A percentile compares a stretch with the other conserved stretches of the same genome.
Conservation (phyloP, 2,113 vertebrate genomes). For the Taurulus bubalis region DNA sequence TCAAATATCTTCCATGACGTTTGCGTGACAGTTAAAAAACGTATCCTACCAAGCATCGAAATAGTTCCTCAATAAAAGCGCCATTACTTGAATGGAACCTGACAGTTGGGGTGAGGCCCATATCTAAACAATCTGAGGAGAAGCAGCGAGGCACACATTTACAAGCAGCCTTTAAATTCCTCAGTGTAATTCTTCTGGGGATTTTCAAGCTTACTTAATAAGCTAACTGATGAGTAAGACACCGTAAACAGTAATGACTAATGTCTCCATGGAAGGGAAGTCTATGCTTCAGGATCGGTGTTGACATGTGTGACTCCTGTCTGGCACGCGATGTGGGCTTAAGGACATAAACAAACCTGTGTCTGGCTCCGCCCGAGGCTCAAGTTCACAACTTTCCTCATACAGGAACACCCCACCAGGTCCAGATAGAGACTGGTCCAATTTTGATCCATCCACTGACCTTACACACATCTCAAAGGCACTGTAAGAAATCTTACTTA, state of each 20-base stretch:
- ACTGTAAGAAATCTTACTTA: neutral
- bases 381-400: conserved; percentile 26
- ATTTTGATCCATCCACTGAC: neutral
- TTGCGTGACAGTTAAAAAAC: conserved; percentile 14
- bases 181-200: conserved; percentile 56
- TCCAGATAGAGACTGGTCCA: conserved; percentile 7
- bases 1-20: neutral
- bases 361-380: conserved; percentile 45
- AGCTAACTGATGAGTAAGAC: conserved; percentile 62
- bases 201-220: conserved; percentile 67
- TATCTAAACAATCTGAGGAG: conserved; percentile 64
- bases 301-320: conserved; percentile 71
- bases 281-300: conserved; percentile 65
- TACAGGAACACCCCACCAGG: conserved; percentile 34
- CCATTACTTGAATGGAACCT: conserved; percentile 49
- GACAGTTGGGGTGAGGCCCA: conserved; percentile 68
- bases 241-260: conserved; percentile 73
- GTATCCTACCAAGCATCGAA: conserved; percentile 11
- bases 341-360: conserved; percentile 74
- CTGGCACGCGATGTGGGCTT: conserved; percentile 77
- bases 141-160: conserved; percentile 36
- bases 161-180: conserved; percentile 49
- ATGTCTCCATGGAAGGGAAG: conserved; percentile 66
- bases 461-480: neutral
- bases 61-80: conserved; percentile 37